Percentiles rank a stretch among this genome's conserved stretches.
Conservation (phyloP, 2,888 invertebrate genomes). For the Yponomeuta evonymella region DNA sequence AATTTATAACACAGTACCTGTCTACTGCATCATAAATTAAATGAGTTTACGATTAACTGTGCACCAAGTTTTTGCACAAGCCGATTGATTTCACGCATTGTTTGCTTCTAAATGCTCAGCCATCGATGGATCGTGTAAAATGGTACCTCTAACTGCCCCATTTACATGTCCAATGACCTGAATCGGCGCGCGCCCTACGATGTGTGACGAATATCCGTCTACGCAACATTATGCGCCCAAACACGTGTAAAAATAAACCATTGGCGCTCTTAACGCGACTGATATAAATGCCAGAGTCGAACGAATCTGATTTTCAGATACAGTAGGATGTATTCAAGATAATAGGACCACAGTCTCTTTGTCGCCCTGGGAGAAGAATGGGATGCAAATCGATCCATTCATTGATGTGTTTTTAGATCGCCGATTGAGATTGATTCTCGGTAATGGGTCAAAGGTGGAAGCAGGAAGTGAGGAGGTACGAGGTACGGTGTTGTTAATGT, state of each 20-base stretch:
- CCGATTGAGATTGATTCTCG: neutral
- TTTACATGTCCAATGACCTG: slow-evolving; percentile 47
- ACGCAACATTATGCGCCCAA: neutral
- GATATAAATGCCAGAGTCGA: neutral
- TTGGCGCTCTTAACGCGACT: slow-evolving; percentile 1
- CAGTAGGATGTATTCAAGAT: slow-evolving; percentile 21
- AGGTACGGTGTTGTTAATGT: neutral
- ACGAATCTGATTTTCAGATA: neutral
- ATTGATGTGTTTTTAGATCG: slow-evolving; percentile 8
- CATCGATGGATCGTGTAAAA: slow-evolving; percentile 9
- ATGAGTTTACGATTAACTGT: no score
- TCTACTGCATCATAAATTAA: no score
- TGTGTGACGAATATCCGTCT: slow-evolving; percentile 27
- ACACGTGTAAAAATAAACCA: slow-evolving; percentile 2
- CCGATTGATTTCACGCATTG: neutral
- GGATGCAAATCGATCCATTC: slow-evolving; percentile 4
- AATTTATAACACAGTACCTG: no score
- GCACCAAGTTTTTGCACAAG: neutral
- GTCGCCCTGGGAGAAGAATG: slow-evolving; percentile 28
- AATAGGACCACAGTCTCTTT: slow-evolving; percentile 41
- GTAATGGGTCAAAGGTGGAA: slow-evolving; percentile 3
- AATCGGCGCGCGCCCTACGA: slow-evolving; percentile 39
- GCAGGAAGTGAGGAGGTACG: neutral
- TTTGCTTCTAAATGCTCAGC: neutral
- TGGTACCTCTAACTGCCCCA: slow-evolving; percentile 32